Percentiles rank a stretch among this genome's conserved stretches.
Conservation (phyloP, 2,113 vertebrate species). For the Cariama cristata region DNA sequence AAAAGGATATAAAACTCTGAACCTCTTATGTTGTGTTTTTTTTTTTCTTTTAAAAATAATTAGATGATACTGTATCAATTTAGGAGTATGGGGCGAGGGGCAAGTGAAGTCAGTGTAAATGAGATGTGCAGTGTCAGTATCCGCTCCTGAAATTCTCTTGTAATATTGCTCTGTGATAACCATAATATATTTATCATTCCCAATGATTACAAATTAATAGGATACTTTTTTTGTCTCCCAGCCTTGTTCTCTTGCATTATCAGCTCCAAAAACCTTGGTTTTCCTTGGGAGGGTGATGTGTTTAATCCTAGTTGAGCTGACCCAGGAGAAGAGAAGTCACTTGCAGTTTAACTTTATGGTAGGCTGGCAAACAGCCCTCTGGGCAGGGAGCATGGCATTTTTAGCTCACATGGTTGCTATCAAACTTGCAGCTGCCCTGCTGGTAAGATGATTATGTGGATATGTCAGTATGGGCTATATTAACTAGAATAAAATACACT, state of each 20-base stretch:
- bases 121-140: neutral
- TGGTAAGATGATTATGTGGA: neutral
- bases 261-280: neutral
- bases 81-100: neutral
- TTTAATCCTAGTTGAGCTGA: neutral
- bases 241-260: neutral
- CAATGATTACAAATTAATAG: neutral
- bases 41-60: too few relatives aligned
- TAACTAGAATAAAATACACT: neutral
- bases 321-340: neutral
- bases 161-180: neutral
- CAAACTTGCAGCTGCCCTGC: neutral
- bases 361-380: neutral
- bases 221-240: neutral
- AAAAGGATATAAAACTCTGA: neutral
- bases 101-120: neutral
- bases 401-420: neutral
- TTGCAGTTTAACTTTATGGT: neutral
- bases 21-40: too few relatives aligned
- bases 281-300: neutral
- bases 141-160: neutral
- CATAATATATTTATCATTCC: neutral
- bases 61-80: rapidly evolving
- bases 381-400: neutral
- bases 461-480: neutral